Base-by-base conservation (phyloP, 2,113 vertebrate genomes). In the Cebidichthys violaceus region DNA sequence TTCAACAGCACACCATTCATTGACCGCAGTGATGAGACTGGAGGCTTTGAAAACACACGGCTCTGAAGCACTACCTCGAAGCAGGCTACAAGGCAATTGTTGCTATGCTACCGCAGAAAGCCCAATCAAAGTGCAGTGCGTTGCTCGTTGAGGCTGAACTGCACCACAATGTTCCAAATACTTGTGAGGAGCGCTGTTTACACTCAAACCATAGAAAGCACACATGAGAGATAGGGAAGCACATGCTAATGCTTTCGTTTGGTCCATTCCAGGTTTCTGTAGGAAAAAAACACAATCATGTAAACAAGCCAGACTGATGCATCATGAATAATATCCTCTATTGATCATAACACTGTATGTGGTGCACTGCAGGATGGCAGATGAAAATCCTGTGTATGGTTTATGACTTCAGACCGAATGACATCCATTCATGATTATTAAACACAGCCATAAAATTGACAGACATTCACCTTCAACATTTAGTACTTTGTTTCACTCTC, bases 41-140 rank as follows among this genome's bases (percentile, higher is more conserved):
- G 89, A 88, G 84, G 85, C 88, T 91, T 92, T 90, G 71, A 90
- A 88, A 89, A 79, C 72, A 72, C 84, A 80, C 35, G 27, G 65
- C 84, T 86, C 81, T 86, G 81, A 91, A 92, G 91, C 88, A 81
- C 79, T 80, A 88, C 89, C 84, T 90, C 83, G 65, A 84, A 90
- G 80, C 90, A 75, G 89, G 88, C 88, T 89, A 85, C 91, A 88
- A 86, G 85, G 91, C 91, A 90, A 90, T 90, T 87, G 91, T 93
- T 93, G 93, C 92, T 94, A 94, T 74, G 93, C 81, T 92, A 94
- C 90, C 31, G 17, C 33, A 83, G 83, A 67, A 91, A 89, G 83
- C 78, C 80, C 83, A 89, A 81, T 91, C 88, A 91, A 89, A 92
- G 92, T 79, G 87, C 84, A 79, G 86, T 33, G 84, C 77, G 85